Base-by-base conservation (phyloP, 2,888 invertebrate genomes). In the Lasioglossum malachurum region DNA sequence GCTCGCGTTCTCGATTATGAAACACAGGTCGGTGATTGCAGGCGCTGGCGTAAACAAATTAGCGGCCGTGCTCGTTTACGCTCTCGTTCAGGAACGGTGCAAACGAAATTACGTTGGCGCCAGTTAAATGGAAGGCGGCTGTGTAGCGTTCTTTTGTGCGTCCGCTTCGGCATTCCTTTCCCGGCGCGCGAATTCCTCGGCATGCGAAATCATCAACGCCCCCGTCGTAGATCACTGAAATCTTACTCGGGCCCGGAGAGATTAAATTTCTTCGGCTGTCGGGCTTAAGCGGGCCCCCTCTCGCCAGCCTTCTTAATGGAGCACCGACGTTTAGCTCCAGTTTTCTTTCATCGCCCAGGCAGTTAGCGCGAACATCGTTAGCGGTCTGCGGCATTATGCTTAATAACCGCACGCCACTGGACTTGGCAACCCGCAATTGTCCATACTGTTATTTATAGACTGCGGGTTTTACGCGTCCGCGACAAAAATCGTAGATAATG, bases 1-100 rank as follows among this genome's bases (percentile, higher is more conserved):
- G 67, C 35, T 67, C 67, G 78, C 67, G 72, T 81, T 83, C 80
- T 71, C 85, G 85, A 90, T 91, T 91, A 89, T 85, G 82, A 86
- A 90, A 88, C 77, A 76, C 38, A 41, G 71, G 49, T 75, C 38
- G 75, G 79, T 78, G 85, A 89, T 90, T 89, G 83, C 88, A 74
- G 76, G 46, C 64, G 72, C 69, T 23, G 86, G 84, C 88, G 76
- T 84, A 89, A 91, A 89, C 89, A 86, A 91, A 90, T 91, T 90
- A 89, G 79, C 67, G 69, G 69, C 78, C 49, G 73, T 69, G 60
- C 38, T 77, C 79, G 76, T 77, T 84, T 79, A 71, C 75, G 35
- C 44, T 64, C 49, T 41, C 69, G 82, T 71, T 74, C 69, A 31
- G 64, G 38, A 38, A 69, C 49, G 57, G 71, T 53, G 78, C 64